Base-by-base conservation (phyloP, 1,140 invertebrate genomes). In the Nomia melanderi region DNA sequence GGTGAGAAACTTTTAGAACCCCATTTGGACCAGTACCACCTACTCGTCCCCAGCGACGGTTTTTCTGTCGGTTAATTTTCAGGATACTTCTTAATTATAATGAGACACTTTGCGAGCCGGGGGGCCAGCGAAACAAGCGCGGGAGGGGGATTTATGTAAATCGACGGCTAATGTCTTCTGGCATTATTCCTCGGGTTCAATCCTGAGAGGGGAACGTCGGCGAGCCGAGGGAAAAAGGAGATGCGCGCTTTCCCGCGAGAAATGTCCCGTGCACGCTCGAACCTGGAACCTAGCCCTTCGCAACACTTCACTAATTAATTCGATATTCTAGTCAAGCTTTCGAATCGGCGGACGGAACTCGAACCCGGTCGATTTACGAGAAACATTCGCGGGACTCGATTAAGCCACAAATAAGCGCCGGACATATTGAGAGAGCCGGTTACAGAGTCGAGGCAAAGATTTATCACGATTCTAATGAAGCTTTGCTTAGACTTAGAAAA, bases 61-160 rank as follows among this genome's bases (percentile, higher is more conserved):
- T 89, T 89, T 90, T 89, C 89, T 85, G 85, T 86, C 88, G 85
- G 88, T 90, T 89, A 88, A 90, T 90, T 91, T 91, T 89, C 89
- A 89, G 86, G 87, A 88, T 90, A 90, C 87, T 90, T 90, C 88
- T 90, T 91, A 91, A 91, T 91, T 91, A 90, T 91, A 91, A 91
- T 88, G 89, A 91, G 88, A 91, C 88, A 90, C 87, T 90, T 90
- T 90, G 81, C 87, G 86, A 84, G 64, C 7, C 47, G 1, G 56
- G 74, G 72, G 69, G 50, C 75, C 41, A 66, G 36, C 64, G 72
- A 41, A 56, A 62, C 67, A 63, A 65, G 27, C 60, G 27, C 17
- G 20, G 82, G 75, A 67, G 78, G 76, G 80, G 86, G 83, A 86
- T 91, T 91, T 91, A 91, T 91, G 90, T 88, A 90, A 91, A 91